phyloP scores from a whole-genome alignment of 2,888 invertebrate genomes.

The Tuberolachnus salignus region DNA sequence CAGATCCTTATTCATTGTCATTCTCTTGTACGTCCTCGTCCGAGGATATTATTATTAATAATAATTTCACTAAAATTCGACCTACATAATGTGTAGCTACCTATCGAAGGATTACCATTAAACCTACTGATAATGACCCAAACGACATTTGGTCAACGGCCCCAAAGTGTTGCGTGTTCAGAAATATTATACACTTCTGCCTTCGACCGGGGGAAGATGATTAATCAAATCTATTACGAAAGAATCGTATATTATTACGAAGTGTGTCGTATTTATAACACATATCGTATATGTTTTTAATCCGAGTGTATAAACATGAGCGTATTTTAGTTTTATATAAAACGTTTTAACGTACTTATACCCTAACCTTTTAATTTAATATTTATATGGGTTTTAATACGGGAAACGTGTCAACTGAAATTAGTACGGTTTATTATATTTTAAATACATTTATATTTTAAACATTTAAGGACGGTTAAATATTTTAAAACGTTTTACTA shows the following conservation, averaged over 20 bases:
- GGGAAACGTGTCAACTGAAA: too few relatives aligned
- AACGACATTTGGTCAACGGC: slow-evolving; percentile 52
- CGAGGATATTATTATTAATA: slow-evolving; percentile 27
- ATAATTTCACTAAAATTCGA: slow-evolving; percentile 47
- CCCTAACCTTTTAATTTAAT: neutral
- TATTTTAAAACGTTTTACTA: too few relatives aligned
- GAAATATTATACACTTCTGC: slow-evolving; percentile 17
- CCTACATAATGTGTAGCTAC: slow-evolving; percentile 10
- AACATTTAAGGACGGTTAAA: too few relatives aligned
- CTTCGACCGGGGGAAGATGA: slow-evolving; percentile 11
- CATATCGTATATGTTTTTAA: neutral
- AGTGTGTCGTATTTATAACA: too few relatives aligned
- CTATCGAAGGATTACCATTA: slow-evolving; percentile 22
- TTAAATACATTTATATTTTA: too few relatives aligned
- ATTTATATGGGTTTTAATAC: neutral
- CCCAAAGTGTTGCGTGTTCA: neutral
- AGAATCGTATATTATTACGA: neutral
- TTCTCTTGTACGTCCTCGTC: slow-evolving; percentile 22
- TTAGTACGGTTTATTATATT: too few relatives aligned
- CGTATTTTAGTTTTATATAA: too few relatives aligned
- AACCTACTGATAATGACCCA: slow-evolving; percentile 31
- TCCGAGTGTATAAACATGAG: neutral
- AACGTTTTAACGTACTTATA: neutral
- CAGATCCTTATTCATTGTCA: slow-evolving; percentile 47
- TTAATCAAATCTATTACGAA: slow-evolving; percentile 27